These are phyloP conservation scores for Thera obeliscata DNA, from an alignment of 2,888 invertebrate genomes.

Conservation along the genomic window DNA sequence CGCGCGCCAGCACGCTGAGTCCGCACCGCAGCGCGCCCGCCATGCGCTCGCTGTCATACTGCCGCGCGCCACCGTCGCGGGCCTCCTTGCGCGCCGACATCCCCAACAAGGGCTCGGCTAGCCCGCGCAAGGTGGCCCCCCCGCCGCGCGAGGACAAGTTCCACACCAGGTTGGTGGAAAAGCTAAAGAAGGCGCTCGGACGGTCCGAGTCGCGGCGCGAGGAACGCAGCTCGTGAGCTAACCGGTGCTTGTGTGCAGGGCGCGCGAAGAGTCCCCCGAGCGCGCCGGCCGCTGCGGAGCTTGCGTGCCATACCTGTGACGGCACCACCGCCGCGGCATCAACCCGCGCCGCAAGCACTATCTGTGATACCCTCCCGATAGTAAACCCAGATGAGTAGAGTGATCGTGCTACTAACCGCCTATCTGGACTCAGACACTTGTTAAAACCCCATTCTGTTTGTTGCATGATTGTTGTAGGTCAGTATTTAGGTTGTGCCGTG, in stretches of 20 bases:
- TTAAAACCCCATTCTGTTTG: conserved; percentile 52
- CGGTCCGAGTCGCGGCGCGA: conserved; percentile 80
- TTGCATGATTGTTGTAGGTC: conserved; percentile 63
- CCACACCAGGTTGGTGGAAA: conserved; percentile 91
- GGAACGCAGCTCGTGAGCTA: conserved; percentile 84
- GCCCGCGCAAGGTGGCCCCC: conserved; percentile 82
- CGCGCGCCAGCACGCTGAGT: conserved; percentile 81
- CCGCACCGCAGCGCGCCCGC: conserved; percentile 88
- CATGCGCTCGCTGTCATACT: conserved; percentile 84
- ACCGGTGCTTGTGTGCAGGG: conserved; percentile 81
- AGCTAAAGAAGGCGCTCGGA: conserved; percentile 89
- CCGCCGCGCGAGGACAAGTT: conserved; percentile 87
- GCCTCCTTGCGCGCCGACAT: conserved; percentile 87
- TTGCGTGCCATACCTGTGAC: conserved; percentile 81
- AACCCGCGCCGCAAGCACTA: conserved; percentile 60
- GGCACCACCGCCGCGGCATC: conserved; percentile 36
- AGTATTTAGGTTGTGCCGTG: conserved; percentile 62
- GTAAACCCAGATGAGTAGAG: conserved; percentile 70
- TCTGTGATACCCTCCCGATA: conserved; percentile 75
- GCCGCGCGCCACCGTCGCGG: conserved; percentile 81
- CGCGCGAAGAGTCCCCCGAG: conserved; percentile 76
- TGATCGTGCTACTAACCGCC: conserved; percentile 67
- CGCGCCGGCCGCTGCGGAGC: conserved; percentile 73
- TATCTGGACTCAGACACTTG: conserved; percentile 52
- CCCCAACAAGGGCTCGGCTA: conserved; percentile 87